Percentiles rank a stretch among this genome's conserved stretches.
These are phyloP conservation scores for Branchipolynoe longqiensis DNA, from an alignment of 2,888 invertebrate genomes.

Conservation along the genomic window DNA sequence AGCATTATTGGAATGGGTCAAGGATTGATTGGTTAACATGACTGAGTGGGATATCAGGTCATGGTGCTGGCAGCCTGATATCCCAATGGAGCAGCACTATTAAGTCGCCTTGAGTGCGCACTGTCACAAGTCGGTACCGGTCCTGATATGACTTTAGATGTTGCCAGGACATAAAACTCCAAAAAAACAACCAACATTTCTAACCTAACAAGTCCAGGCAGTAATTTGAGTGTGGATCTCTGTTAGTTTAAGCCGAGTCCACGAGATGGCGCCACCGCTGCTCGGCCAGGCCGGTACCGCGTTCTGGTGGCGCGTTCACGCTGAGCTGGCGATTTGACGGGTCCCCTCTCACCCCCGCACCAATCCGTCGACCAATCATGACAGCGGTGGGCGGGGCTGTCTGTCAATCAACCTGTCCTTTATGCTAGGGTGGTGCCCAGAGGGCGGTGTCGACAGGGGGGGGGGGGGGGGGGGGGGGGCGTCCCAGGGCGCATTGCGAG, in stretches of 20 bases:
- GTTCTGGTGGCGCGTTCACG: not conserved
- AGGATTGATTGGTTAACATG: too few species aligned
- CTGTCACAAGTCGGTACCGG: too few species aligned
- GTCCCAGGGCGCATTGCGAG: not conserved
- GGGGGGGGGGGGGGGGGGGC: not conserved
- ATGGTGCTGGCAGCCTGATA: too few species aligned
- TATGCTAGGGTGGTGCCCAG: conserved; percentile 51
- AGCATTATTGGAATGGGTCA: too few species aligned
- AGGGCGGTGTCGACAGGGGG: conserved; percentile 5
- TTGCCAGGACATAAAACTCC: too few species aligned
- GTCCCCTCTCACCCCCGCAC: conserved; percentile 16
- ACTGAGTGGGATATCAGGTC: too few species aligned
- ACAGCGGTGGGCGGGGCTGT: conserved; percentile 53
- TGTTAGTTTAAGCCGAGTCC: not conserved
- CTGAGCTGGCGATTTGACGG: not conserved
- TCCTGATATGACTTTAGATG: too few species aligned
- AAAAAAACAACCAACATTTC: too few species aligned
- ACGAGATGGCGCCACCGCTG: conserved; percentile 9
- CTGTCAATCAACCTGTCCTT: conserved; percentile 53
- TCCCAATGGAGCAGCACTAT: too few species aligned
- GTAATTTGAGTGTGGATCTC: too few species aligned
- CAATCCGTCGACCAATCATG: conserved; percentile 50
- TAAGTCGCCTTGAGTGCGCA: too few species aligned
- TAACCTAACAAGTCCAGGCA: too few species aligned
- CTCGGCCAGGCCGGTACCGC: not conserved